phyloP scores from a whole-genome alignment of 2,113 vertebrate genomes.

The Upupa epops region DNA sequence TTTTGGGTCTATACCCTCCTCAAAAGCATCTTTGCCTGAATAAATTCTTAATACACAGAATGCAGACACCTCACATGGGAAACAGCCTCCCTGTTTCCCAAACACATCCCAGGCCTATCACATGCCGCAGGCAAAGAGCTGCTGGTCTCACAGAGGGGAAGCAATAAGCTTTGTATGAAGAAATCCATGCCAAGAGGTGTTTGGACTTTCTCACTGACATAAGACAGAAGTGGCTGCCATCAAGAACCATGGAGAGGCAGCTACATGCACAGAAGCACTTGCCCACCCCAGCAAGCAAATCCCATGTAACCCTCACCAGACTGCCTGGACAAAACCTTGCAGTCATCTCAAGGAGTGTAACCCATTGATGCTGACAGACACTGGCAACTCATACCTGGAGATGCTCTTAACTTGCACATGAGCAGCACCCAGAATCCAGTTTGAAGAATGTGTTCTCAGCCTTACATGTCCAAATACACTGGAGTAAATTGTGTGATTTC shows the following conservation, averaged over 20 bases:
- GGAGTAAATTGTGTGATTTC: not conserved
- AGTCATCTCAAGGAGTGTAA: not conserved
- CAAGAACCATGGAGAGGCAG: not conserved
- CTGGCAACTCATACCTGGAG: not conserved
- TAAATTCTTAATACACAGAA: not conserved
- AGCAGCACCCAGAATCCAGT: not conserved
- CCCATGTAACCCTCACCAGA: not conserved
- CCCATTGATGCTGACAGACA: not conserved
- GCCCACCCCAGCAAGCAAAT: not conserved
- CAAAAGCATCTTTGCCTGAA: accelerated
- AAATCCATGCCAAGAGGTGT: not conserved
- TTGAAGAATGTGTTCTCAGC: not conserved
- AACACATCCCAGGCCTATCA: not conserved
- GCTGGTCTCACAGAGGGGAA: not conserved
- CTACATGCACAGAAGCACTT: not conserved
- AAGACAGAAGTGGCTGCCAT: not conserved
- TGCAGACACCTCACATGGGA: not conserved
- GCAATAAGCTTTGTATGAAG: not conserved
- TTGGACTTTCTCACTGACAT: not conserved
- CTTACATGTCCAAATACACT: not conserved
- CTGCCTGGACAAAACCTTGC: not conserved
- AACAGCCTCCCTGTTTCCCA: not conserved
- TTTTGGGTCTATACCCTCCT: not conserved
- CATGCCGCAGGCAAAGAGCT: not conserved
- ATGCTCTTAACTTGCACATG: not conserved